Base-by-base conservation (phyloP, 2,113 vertebrate species). In the Takifugu flavidus region DNA sequence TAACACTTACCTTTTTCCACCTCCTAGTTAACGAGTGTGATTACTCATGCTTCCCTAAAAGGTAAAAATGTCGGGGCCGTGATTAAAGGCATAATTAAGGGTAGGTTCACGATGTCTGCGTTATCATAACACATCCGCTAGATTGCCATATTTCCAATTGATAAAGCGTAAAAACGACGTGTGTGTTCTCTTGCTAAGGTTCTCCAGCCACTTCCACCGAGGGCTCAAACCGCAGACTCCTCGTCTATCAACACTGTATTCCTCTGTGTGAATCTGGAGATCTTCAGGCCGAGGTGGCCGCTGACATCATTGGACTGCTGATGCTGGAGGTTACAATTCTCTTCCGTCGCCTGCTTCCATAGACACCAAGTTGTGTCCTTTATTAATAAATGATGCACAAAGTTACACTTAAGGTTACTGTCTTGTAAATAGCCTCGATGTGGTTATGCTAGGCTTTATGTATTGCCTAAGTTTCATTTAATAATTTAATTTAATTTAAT, bases 241-340 rank as follows among this genome's bases (percentile, higher is more conserved):
- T 92, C 12, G 61, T 96, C 45, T 99, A 99, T 79, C 91, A 91
- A 52, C 93, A 92, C 78, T 95, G 93, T 15, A 54, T 96, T 67
- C 91, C 88, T 0, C 84, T 98, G 3, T 94, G 96, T 80, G 95
- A 98, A 66, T 99, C 96, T 0, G 94, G 96, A 25, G 94, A 98
- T 55, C 86, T 99, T 56, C 93, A 93, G 64, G 70, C 89, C 67
- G 88, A 93, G 61, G 90, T 94, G 44, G 94, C 89, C 1, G 91
- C 94, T 57, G 96, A 98, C 72, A 93, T 98, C 55, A 90, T 95
- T 62, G 94, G 96, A 47, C 75, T 98, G 55, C 90, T 99, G 50
- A 99, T 98, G 97, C 79, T 98, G 58, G 95, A 99, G 94, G 97
- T 98, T 86, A 25, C 13, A 7, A 3, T 45, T 10, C 45, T 51